These are phyloP conservation scores for Pharmacophagus antenor DNA, from an alignment of 2,888 invertebrate species.

Conservation along the genomic window DNA sequence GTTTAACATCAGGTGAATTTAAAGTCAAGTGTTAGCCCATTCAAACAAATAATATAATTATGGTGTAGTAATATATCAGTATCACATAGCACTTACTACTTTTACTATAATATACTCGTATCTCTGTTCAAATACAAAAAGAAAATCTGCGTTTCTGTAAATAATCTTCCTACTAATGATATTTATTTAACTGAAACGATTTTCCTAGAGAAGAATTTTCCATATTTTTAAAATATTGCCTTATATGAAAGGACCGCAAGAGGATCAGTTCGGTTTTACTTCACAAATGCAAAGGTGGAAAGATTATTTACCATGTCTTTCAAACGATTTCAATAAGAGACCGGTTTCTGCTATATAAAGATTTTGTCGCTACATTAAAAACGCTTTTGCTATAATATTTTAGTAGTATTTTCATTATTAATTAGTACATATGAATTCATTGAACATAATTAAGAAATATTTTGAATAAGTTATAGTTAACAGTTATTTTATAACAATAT, in stretches of 20 bases:
- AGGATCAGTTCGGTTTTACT: slow-evolving; percentile 29
- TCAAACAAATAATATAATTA: too few relatives aligned
- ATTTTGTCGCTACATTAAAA: slow-evolving; percentile 17
- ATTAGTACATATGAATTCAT: too few relatives aligned
- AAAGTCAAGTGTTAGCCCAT: too few relatives aligned
- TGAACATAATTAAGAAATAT: too few relatives aligned
- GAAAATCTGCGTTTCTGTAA: slow-evolving; percentile 7
- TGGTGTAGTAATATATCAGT: too few relatives aligned
- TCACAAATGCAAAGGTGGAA: slow-evolving; percentile 27
- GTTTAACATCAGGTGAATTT: too few relatives aligned
- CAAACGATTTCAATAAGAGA: slow-evolving; percentile 26
- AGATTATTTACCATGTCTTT: slow-evolving; percentile 32
- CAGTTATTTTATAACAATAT: too few relatives aligned
- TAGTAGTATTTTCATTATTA: neutral
- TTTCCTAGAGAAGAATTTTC: slow-evolving; percentile 22
- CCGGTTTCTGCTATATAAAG: slow-evolving; percentile 13
- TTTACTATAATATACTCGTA: neutral
- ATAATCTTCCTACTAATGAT: slow-evolving; percentile 29
- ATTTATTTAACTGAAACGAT: slow-evolving; percentile 30
- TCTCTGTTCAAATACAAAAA: neutral
- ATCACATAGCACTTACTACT: neutral
- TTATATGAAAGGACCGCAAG: slow-evolving; percentile 28
- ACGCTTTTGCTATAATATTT: slow-evolving; percentile 10
- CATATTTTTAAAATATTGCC: slow-evolving; percentile 30
- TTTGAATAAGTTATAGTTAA: too few relatives aligned